phyloP scores from a whole-genome alignment of 2,888 invertebrate species.

The Ditylenchus weischeri region DNA sequence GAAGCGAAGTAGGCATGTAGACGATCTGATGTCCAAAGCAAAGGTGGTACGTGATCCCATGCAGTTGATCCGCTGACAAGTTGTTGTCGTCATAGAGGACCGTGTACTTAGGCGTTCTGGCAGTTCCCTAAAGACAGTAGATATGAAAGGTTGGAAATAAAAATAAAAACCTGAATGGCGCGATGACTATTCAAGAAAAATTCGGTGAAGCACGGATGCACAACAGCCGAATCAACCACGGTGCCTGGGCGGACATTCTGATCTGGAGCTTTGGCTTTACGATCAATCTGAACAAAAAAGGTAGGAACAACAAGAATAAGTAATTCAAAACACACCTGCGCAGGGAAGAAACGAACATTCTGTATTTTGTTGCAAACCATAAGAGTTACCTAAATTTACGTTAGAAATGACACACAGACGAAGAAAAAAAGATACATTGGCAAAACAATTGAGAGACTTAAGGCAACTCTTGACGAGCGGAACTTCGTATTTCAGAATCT shows the following conservation, averaged over 20 bases:
- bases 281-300: conserved; percentile 17
- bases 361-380: conserved; percentile 48
- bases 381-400: conserved; percentile 32
- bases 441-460: no score
- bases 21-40: conserved; percentile 51
- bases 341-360: conserved; percentile 31
- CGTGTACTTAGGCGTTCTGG: conserved; percentile 49
- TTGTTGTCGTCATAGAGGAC: conserved; percentile 45
- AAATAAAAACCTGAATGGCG: conserved; percentile 42
- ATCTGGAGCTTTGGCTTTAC: conserved; percentile 24
- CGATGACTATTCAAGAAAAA: conserved; percentile 50
- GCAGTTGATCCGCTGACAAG: conserved; percentile 41
- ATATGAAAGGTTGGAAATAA: neutral
- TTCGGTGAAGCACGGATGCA: conserved; percentile 44
- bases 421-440: no score
- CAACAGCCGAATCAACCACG: conserved; percentile 41
- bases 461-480: conserved; percentile 31
- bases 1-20: conserved; percentile 40
- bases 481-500: conserved; percentile 42
- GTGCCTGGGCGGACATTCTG: conserved; percentile 48
- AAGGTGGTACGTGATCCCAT: conserved; percentile 42
- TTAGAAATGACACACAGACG: no score
- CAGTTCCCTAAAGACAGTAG: conserved; percentile 45
- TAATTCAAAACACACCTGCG: neutral
- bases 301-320: neutral